Conservation (phyloP, 35 echinoderm and acorn worm species). For the Apostichopus japonicus region DNA sequence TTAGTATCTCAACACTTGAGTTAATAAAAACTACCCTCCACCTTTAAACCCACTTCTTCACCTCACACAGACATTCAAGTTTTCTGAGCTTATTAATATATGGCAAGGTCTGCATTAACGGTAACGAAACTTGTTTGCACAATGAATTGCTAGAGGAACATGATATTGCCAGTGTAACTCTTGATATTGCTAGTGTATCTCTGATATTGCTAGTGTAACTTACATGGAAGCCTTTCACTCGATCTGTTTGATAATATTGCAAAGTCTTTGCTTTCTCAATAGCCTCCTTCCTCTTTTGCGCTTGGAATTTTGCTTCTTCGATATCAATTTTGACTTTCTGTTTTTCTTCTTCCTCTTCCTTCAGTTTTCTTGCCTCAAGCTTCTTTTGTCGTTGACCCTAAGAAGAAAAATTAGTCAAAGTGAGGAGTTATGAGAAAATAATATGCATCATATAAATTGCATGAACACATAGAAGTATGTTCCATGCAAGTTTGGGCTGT, state of each 20-base stretch:
- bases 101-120: too few species aligned
- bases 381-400: slow-evolving; percentile 95
- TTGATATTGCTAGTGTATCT: background rate
- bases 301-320: slow-evolving; percentile 94
- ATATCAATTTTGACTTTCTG: slow-evolving; percentile 93
- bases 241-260: slow-evolving; percentile 97
- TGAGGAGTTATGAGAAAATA: too few species aligned
- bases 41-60: too few species aligned
- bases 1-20: too few species aligned
- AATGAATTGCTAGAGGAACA: background rate
- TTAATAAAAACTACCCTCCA: too few species aligned
- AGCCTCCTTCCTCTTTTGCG: slow-evolving; percentile 87
- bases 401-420: background rate
- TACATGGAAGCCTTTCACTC: slow-evolving; percentile 99
- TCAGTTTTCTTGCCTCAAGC: slow-evolving; percentile 83
- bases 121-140: too few species aligned
- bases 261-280: slow-evolving; percentile 96
- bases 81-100: too few species aligned
- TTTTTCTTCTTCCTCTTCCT: slow-evolving; percentile 87
- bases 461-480: background rate
- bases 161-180: background rate
- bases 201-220: slow-evolving; percentile 44
- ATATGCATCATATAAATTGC: background rate
- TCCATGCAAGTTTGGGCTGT: too few species aligned
- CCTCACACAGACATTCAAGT: too few species aligned